Percentiles rank a stretch among this genome's conserved stretches.
Evolutionary conservation across 2,888 invertebrate genomes (phyloP).

Genomic region (Apodemia zela): DNA sequence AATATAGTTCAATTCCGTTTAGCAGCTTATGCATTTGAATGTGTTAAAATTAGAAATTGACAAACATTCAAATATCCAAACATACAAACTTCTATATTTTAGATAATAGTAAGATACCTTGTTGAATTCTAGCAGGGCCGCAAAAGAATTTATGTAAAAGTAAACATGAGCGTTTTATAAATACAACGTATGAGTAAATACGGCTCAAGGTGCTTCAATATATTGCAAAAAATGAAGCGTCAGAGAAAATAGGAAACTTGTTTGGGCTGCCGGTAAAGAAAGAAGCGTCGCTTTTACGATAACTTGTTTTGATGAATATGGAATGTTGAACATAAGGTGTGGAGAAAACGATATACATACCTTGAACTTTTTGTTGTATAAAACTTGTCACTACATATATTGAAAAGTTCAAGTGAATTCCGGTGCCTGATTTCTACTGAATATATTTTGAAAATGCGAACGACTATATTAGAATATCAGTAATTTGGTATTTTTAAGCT

Average conservation of each 20-base stretch:
- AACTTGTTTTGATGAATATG: constrained; percentile 9
- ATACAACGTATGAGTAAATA: neutral
- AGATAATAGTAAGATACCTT: neutral
- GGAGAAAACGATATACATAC: neutral
- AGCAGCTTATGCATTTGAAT: too few species aligned
- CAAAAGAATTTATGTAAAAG: neutral
- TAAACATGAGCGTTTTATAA: neutral
- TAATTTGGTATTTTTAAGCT: too few species aligned
- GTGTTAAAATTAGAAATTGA: too few species aligned
- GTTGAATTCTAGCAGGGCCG: neutral
- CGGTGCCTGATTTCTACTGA: too few species aligned
- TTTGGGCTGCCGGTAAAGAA: neutral
- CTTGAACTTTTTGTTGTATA: neutral
- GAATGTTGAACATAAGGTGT: constrained; percentile 1
- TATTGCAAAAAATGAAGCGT: constrained; percentile 12
- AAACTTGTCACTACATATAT: neutral
- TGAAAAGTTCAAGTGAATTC: too few species aligned
- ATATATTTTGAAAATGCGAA: too few species aligned
- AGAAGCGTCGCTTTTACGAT: constrained; percentile 6
- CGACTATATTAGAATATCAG: too few species aligned
- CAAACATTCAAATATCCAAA: too few species aligned
- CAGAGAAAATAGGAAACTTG: constrained; percentile 15
- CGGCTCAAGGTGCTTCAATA: neutral
- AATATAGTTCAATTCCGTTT: too few species aligned
- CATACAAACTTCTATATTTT: too few species aligned